phyloP scores from a whole-genome alignment of 2,888 invertebrate genomes.

The Andricus quercusramuli region DNA sequence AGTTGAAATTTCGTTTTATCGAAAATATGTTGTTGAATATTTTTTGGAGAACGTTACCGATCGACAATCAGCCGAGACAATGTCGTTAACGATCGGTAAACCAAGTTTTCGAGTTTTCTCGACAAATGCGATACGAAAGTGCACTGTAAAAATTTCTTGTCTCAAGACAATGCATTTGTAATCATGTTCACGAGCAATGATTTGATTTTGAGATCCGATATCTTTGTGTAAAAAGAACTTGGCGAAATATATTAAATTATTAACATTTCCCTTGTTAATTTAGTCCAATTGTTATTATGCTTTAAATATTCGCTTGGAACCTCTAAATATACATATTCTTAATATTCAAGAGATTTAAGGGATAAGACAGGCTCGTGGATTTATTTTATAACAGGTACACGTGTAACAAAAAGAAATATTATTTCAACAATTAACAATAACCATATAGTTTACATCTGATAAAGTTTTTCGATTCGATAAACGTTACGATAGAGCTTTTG shows the following conservation, averaged over 20 bases:
- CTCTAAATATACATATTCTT: not conserved
- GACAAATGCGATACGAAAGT: conserved; percentile 57
- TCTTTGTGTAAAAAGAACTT: conserved; percentile 56
- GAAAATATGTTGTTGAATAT: conserved; percentile 18
- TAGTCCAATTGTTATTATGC: not conserved
- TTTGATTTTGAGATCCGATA: conserved; percentile 55
- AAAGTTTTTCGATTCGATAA: conserved; percentile 21
- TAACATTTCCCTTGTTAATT: conserved; percentile 12
- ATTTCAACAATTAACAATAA: conserved; percentile 38
- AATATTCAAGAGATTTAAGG: not conserved
- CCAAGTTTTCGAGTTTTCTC: conserved; percentile 46
- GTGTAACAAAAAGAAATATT: conserved; percentile 26
- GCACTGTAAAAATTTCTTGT: conserved; percentile 56
- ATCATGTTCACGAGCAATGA: conserved; percentile 55
- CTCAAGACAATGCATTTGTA: conserved; percentile 44
- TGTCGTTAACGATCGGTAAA: conserved; percentile 26
- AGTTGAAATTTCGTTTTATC: conserved; percentile 31
- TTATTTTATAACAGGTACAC: conserved; percentile 31
- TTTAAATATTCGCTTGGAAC: not conserved
- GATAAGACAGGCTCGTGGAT: not conserved
- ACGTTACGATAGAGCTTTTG: conserved; percentile 24
- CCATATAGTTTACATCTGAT: conserved; percentile 24
- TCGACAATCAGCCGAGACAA: conserved; percentile 7
- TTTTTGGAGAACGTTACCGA: conserved; percentile 9
- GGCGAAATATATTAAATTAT: conserved; percentile 56